Evolutionary conservation across 2,888 invertebrate species (phyloP), one percentile per base, ranked within the genome.

Genomic region (Anticlea derivata): DNA sequence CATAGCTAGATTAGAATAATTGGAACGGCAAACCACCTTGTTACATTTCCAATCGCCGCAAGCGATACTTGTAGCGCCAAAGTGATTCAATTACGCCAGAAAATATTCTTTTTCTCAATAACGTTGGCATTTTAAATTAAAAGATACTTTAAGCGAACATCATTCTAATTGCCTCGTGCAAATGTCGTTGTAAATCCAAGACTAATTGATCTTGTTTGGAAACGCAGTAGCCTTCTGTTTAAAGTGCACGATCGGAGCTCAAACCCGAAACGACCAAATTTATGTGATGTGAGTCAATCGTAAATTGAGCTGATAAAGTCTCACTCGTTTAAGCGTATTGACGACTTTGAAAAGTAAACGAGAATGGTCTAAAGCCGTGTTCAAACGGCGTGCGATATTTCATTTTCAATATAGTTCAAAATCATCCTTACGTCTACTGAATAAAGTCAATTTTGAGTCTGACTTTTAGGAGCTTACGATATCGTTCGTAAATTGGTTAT

Each of bases 1-100:
- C n/a, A n/a, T n/a, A n/a, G 2, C 17, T 17, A 17, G 17, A 17
- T 17, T 75, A 80, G 75, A 76, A 68, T 73, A 75, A 79, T 77
- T 78, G 76, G 70, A 70, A 60, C 59, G 62, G 67, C 61, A 33
- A 71, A 69, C 74, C 66, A 74, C 80, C 82, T 81, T 72, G 81
- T 75, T 75, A 79, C 75, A 77, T 69, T 77, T 79, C 61, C 61
- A 67, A 65, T 55, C 56, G 66, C 66, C 62, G 46, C 35, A 24
- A 59, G 59, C 60, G 23, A 39, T 45, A 17, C 33, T 33, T 35
- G 31, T 35, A 43, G 35, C 43, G 26, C 7, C 23, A 5, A 31
- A 2, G 24, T 37, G 31, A 49, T 49, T 46, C 45, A 46, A 52
- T 48, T 55, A 27, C 34, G 7, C 44, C 24, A 34, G 35, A 23